Evolutionary conservation across 1,140 invertebrate genomes (phyloP), one percentile per base, ranked within the genome.

Genomic region (Calliphora vicina): DNA sequence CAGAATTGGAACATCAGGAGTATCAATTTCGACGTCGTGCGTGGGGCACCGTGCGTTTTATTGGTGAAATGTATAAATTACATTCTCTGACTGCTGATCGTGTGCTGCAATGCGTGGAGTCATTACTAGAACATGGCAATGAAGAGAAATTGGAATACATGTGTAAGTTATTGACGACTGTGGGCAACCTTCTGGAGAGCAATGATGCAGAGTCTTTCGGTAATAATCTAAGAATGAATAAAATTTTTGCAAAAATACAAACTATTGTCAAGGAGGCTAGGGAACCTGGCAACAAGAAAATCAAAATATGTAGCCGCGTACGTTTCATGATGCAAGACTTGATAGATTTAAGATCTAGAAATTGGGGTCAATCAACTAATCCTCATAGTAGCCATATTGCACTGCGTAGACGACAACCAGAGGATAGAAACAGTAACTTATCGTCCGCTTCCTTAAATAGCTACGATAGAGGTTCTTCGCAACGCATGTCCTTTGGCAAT

Each of bases 71-170:
- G n/a, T 99, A 96, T 87, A 99, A 98, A 92, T 93, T 97, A 85
- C 93, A 95, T 85, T 97, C 99, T 94, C 91, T 99, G 50, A 97
- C 95, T 1, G 92, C 93, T 6, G 95, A 94, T 86, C 98, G 99
- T 83, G 99, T 99, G 95, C 93, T 95, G 84, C 92, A 94, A 84
- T 99, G 97, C 91, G 94, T 98, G 84, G 92, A 93, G 43, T 94
- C 95, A 84, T 91, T 99, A 81, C 91, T 99, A 25, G 91, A 92
- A 5, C 93, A 95, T 89, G 90, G 91, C 35, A 97, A 97, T 87
- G 97, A 98, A 89, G 98, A 99, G 86, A 97, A 95, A 87, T 91
- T 99, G n/a, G 98, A 99, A 91, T 98, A 97, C 89, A 92, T 99
- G 29, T 99, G 97, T 90, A 96, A 97, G 91, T 92, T 99, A 73